Evolutionary conservation across 2,113 vertebrate species (phyloP).

Genomic region (Probosciger aterrimus): DNA sequence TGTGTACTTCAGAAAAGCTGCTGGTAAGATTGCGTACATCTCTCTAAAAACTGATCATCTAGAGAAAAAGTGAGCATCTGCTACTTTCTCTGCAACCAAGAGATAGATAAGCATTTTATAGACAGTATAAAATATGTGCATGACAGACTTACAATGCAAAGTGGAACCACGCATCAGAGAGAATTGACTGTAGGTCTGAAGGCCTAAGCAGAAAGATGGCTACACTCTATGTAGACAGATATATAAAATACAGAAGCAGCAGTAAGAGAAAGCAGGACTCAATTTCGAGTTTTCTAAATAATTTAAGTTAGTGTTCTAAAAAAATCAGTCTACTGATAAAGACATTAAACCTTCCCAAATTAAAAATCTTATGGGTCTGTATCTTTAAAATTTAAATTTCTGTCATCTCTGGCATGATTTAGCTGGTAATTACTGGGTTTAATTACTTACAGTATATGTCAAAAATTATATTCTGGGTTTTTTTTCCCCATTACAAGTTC

Average conservation of each 20-base stretch:
- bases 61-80: background rate
- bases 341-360: background rate
- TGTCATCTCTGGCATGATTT: background rate
- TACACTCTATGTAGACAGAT: conserved; percentile 66
- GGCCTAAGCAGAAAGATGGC: conserved; percentile 79
- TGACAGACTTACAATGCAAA: conserved; percentile 77
- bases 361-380: background rate
- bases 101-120: background rate
- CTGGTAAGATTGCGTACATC: background rate
- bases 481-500: background rate
- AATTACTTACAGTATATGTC: background rate
- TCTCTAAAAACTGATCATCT: background rate
- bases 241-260: background rate
- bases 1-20: background rate
- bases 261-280: background rate
- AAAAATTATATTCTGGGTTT: background rate
- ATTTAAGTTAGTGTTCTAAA: background rate
- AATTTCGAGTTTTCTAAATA: background rate
- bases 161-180: conserved; percentile 82
- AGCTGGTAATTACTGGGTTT: background rate
- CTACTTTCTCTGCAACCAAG: background rate
- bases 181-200: conserved; percentile 78
- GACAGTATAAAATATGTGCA: background rate
- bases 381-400: background rate
- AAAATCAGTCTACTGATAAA: background rate